Evolutionary conservation across 2,113 vertebrate genomes (phyloP).

Genomic region (Choloepus hoffmanni): DNA sequence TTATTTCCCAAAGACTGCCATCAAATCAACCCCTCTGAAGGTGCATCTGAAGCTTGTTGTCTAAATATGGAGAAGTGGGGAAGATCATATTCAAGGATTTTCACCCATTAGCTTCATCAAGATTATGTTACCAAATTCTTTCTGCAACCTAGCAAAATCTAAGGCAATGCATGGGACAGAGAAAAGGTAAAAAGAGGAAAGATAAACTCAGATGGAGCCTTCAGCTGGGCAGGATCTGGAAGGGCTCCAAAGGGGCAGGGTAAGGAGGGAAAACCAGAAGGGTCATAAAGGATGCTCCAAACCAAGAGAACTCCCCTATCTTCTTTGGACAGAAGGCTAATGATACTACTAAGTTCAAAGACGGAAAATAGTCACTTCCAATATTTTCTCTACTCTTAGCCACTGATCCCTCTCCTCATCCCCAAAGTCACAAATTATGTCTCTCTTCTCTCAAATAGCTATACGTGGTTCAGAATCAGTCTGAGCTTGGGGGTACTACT

Average conservation of each 20-base stretch:
- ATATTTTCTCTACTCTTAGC: no score
- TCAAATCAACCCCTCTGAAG: background rate
- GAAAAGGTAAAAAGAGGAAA: background rate
- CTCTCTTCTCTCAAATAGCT: background rate
- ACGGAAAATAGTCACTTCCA: background rate
- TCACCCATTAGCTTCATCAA: no score
- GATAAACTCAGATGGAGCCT: no score
- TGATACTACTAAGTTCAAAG: fast-evolving
- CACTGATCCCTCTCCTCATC: background rate
- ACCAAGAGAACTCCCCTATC: background rate
- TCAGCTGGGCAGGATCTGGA: no score
- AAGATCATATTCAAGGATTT: background rate
- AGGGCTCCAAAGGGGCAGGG: no score
- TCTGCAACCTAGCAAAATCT: background rate
- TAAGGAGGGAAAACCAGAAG: no score
- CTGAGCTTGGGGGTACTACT: background rate
- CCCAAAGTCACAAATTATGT: background rate
- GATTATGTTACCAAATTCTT: background rate
- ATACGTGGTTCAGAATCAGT: background rate
- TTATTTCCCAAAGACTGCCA: background rate
- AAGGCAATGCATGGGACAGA: background rate
- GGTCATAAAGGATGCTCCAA: background rate
- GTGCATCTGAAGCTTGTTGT: background rate
- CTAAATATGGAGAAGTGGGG: background rate
- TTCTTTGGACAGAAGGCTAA: no score